Percentiles rank a stretch among this genome's conserved stretches.
Evolutionary conservation across 2,113 vertebrate genomes (phyloP).

Genomic region (Archocentrus centrarchus): DNA sequence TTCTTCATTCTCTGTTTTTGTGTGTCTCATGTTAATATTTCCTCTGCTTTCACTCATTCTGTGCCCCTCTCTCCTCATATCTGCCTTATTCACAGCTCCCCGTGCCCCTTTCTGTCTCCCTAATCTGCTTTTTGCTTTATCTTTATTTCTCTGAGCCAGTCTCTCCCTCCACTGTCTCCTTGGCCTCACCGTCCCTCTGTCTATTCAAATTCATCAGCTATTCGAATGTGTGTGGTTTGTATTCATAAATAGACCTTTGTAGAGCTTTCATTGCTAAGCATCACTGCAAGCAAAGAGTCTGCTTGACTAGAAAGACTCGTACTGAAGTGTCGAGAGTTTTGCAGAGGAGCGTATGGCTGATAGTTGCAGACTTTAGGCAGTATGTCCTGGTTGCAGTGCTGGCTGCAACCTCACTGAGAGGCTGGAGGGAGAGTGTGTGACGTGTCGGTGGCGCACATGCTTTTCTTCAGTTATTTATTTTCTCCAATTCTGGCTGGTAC

Average conservation of each 20-base stretch:
- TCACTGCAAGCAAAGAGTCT: conserved; percentile 15
- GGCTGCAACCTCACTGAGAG: conserved; percentile 44
- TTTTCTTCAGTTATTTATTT: conserved; percentile 63
- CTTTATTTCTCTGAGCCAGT: neutral
- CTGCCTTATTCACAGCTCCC: conserved; percentile 12
- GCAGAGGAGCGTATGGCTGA: conserved; percentile 3
- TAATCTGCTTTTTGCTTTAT: conserved; percentile 42
- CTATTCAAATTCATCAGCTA: conserved; percentile 47
- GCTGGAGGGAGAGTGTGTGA: conserved; percentile 41
- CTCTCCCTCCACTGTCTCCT: conserved; percentile 40
- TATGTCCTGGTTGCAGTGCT: conserved; percentile 35
- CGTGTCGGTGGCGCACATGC: conserved; percentile 47
- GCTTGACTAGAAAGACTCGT: conserved; percentile 8
- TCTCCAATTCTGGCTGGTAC: conserved; percentile 50
- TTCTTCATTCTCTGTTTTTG: conserved; percentile 6
- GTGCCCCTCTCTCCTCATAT: neutral
- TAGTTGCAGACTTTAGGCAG: conserved; percentile 29
- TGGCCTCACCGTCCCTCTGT: conserved; percentile 37
- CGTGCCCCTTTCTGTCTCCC: conserved; percentile 16
- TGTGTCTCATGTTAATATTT: neutral
- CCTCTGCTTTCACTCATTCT: conserved; percentile 1
- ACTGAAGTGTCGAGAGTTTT: conserved; percentile 13
- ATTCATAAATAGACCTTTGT: conserved; percentile 32
- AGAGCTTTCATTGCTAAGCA: conserved; percentile 24
- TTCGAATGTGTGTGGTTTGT: conserved; percentile 28